Percentiles rank a stretch among this genome's conserved stretches.
These are phyloP conservation scores for Jordanella pulchra DNA, from an alignment of 2,797 vertebrate species.

Conservation along the genomic window DNA sequence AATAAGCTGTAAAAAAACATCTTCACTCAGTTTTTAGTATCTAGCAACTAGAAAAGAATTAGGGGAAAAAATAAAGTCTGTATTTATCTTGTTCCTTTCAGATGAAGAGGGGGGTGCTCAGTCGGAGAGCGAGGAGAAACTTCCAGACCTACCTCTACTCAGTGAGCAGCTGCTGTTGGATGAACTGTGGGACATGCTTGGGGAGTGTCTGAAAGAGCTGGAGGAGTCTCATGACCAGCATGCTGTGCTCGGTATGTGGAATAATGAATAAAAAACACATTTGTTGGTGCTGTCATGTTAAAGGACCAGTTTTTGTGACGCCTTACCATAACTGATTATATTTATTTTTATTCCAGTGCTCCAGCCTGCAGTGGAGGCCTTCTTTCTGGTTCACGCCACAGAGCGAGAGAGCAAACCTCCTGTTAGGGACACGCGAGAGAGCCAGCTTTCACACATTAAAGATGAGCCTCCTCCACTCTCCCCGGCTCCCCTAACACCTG, in stretches of 20 bases:
- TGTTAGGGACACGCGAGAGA: slow-evolving; percentile 91
- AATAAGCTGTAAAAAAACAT: neutral
- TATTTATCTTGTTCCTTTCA: slow-evolving; percentile 28
- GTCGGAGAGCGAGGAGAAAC: slow-evolving; percentile 87
- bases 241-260: slow-evolving; percentile 87
- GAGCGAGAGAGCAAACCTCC: slow-evolving; percentile 96
- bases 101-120: slow-evolving; percentile 81
- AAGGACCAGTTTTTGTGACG: neutral
- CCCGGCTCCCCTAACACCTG: slow-evolving; percentile 91
- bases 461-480: slow-evolving; percentile 84
- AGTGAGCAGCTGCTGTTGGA: slow-evolving; percentile 94
- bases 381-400: slow-evolving; percentile 96
- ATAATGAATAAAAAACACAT: neutral
- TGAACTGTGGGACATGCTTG: slow-evolving; percentile 96
- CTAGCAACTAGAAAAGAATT: neutral
- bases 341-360: slow-evolving; percentile 80
- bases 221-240: slow-evolving; percentile 97
- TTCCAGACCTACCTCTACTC: slow-evolving; percentile 91
- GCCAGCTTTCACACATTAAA: slow-evolving; percentile 86
- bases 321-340: neutral
- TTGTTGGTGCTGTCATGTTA: slow-evolving; percentile 1
- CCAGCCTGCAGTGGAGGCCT: slow-evolving; percentile 94
- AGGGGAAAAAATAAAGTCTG: neutral
- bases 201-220: slow-evolving; percentile 94
- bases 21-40: neutral